Conservation (phyloP, 2,888 invertebrate species). For the Prenolepis imparis region DNA sequence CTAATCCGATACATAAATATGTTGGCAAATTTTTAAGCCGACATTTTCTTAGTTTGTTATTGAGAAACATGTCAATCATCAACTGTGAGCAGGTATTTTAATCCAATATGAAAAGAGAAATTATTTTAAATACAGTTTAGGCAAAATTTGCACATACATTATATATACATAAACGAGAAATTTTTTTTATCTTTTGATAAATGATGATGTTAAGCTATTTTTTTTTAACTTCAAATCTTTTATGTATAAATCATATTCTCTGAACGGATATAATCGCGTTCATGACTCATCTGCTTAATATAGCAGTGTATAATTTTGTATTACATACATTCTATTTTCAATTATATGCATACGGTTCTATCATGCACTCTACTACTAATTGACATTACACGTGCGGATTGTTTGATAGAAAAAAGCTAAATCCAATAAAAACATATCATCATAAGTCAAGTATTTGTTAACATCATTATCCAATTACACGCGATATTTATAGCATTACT, state of each 20-base stretch:
- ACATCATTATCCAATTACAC: background rate
- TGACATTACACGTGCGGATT: background rate
- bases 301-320: conserved; percentile 3
- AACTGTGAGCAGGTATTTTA: background rate
- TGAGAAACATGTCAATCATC: background rate
- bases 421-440: background rate
- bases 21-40: background rate
- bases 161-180: background rate
- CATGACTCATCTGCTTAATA: conserved; percentile 29
- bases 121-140: background rate
- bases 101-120: background rate
- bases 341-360: background rate
- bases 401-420: background rate
- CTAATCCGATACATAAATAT: background rate
- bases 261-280: background rate
- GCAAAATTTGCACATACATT: background rate
- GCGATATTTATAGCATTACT: background rate
- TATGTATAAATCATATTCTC: conserved; percentile 1
- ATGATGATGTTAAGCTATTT: background rate
- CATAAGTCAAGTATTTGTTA: background rate
- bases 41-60: background rate
- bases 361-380: conserved; percentile 8
- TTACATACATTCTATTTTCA: background rate
- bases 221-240: background rate
- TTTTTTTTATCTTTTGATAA: background rate